Evolutionary conservation across 2,888 invertebrate species (phyloP), one percentile per base, ranked within the genome.

Genomic region (Eupithecia inturbata): DNA sequence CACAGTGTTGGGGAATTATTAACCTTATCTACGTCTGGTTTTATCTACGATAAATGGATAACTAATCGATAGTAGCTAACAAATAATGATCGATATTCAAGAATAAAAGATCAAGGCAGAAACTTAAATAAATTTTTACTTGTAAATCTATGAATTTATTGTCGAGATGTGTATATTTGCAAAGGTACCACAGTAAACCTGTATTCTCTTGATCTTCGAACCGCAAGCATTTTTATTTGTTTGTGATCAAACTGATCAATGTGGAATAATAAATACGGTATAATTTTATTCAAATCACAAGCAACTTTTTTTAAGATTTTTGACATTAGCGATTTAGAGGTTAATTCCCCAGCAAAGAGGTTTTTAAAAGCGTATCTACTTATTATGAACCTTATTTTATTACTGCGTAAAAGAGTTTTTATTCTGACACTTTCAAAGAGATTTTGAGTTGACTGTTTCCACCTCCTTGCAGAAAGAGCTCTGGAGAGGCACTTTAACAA

Each of bases 141-240:
- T 19, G 28, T 31, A 62, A 62, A 62, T 62, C 49, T 41, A 33
- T 69, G 64, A 19, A 22, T 22, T 26, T 19, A 16, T 28, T 53
- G 57, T 57, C 12, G 33, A 64, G n/a, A 64, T 31, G n/a, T 64
- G n/a, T 19, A 22, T 31, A 62, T 62, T 33, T 33, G 63, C 69
- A 45, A n/a, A n/a, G n/a, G n/a, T 67, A 93, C 93, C 92, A 92
- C 88, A 78, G 90, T 86, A 82, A 93, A 92, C 78, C 89, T 87
- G 79, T 92, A 93, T 80, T 92, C 90, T 78, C 88, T 85, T 60
- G 88, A 89, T 82, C 87, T 87, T 76, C 89, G 83, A 4, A 89
- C 86, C 86, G 85, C 16, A 88, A 82, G 86, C 88, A 89, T 89
- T 73, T 45, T 74, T 53, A 22, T 80, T 14, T 67, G 22, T 57